Percentiles rank a stretch among this genome's conserved stretches.
These are phyloP conservation scores for Nesoenas mayeri DNA, from an alignment of 2,113 vertebrate genomes.

Conservation along the genomic window DNA sequence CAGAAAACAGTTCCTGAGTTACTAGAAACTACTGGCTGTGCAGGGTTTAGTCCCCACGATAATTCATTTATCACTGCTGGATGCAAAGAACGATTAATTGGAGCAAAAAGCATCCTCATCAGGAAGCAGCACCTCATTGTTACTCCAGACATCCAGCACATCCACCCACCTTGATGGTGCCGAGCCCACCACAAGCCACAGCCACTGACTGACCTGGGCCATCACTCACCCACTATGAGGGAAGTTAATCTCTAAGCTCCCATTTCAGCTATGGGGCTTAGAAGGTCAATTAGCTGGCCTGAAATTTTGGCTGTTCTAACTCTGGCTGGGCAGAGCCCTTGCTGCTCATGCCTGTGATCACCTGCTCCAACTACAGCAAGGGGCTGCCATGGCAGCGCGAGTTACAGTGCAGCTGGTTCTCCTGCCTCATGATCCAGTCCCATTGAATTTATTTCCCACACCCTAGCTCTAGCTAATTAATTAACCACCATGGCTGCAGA, in stretches of 20 bases:
- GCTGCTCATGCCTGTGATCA: background rate
- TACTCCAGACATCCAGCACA: background rate
- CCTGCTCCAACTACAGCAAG: background rate
- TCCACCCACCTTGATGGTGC: rapidly evolving
- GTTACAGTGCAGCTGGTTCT: rapidly evolving
- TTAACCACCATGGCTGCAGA: background rate
- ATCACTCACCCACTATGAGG: rapidly evolving
- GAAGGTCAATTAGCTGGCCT: background rate
- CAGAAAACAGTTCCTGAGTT: background rate
- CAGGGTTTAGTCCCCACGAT: background rate
- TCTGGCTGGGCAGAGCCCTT: background rate
- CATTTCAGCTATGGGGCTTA: background rate
- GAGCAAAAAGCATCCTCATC: background rate
- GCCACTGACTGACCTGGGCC: rapidly evolving
- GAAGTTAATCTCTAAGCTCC: background rate
- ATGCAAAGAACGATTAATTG: background rate
- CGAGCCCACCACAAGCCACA: background rate
- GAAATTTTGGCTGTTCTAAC: background rate
- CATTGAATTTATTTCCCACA: background rate
- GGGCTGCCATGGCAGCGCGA: background rate
- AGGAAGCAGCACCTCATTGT: background rate
- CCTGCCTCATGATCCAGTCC: background rate
- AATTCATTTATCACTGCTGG: background rate
- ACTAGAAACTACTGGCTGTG: background rate
- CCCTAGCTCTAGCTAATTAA: background rate